These are phyloP conservation scores for Amphibalanus amphitrite DNA, from an alignment of 1,140 invertebrate genomes.

Conservation along the genomic window DNA sequence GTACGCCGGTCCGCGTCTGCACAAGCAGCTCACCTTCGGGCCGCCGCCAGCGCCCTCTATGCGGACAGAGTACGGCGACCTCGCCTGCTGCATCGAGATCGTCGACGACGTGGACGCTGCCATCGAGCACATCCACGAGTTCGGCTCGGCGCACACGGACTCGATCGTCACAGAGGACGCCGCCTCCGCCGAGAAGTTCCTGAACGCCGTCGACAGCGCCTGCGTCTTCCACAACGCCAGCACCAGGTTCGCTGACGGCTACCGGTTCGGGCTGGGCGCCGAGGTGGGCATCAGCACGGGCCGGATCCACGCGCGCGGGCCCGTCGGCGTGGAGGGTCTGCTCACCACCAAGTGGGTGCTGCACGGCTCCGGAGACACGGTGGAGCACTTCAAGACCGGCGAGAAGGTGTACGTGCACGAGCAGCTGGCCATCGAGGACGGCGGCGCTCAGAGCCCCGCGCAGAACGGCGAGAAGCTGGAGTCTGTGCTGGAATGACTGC, in stretches of 20 bases:
- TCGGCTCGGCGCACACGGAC: slow-evolving; percentile 92
- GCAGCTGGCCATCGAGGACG: slow-evolving; percentile 15
- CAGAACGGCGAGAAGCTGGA: background rate
- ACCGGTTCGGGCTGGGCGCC: slow-evolving; percentile 78
- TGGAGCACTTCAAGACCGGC: slow-evolving; percentile 47
- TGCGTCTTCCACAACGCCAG: slow-evolving; percentile 98
- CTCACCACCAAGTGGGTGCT: slow-evolving; percentile 96
- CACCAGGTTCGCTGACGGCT: slow-evolving; percentile 93
- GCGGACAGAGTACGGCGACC: slow-evolving; percentile 74
- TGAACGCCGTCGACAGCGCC: slow-evolving; percentile 79
- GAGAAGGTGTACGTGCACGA: slow-evolving; percentile 20
- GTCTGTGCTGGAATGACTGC: too few species aligned
- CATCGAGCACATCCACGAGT: slow-evolving; percentile 85
- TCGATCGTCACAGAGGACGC: slow-evolving; percentile 83
- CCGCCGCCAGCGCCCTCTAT: slow-evolving; percentile 59
- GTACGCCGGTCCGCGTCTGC: slow-evolving; percentile 64
- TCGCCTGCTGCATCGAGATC: slow-evolving; percentile 89
- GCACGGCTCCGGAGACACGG: slow-evolving; percentile 57
- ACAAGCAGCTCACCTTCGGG: slow-evolving; percentile 66
- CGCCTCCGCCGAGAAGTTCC: slow-evolving; percentile 45
- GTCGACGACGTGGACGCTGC: slow-evolving; percentile 74
- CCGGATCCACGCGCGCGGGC: slow-evolving; percentile 88
- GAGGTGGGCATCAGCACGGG: slow-evolving; percentile 91
- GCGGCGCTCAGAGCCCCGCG: background rate
- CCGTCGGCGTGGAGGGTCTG: slow-evolving; percentile 92